phyloP scores from a whole-genome alignment of 2,113 vertebrate species.

The Taurulus bubalis region DNA sequence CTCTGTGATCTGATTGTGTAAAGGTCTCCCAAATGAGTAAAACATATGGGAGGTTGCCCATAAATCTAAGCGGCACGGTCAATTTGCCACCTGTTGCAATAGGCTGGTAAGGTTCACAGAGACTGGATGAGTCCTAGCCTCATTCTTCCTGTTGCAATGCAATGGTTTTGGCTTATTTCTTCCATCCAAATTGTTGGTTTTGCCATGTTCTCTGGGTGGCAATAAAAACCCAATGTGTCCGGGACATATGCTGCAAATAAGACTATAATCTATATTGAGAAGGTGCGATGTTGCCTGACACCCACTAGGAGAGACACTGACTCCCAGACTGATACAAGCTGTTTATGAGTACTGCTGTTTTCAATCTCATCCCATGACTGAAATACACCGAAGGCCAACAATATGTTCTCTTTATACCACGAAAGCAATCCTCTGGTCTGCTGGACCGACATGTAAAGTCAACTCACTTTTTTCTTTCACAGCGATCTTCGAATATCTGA shows the following conservation, averaged over 20 bases:
- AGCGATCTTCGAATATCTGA: slow-evolving; percentile 35
- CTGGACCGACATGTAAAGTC: slow-evolving; percentile 16
- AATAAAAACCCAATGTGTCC: not conserved
- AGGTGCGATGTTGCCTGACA: not conserved
- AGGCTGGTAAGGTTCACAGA: slow-evolving; percentile 54
- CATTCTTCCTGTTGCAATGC: slow-evolving; percentile 2
- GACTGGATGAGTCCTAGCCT: slow-evolving; percentile 31
- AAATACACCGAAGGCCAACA: not conserved
- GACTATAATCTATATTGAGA: not conserved
- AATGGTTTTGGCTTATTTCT: slow-evolving; percentile 2
- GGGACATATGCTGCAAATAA: not conserved
- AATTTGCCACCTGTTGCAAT: slow-evolving; percentile 76
- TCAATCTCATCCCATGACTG: not conserved
- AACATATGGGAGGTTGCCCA: slow-evolving; percentile 74
- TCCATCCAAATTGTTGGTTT: slow-evolving; percentile 9
- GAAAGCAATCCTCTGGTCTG: not conserved
- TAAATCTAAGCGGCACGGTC: slow-evolving; percentile 63
- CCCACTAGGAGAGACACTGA: not conserved
- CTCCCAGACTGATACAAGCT: not conserved
- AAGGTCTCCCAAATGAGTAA: slow-evolving; percentile 69
- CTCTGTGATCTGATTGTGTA: slow-evolving; percentile 62
- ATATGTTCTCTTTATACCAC: not conserved
- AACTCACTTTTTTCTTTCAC: slow-evolving; percentile 42
- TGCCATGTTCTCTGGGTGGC: not conserved
- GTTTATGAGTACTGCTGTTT: not conserved